These are phyloP conservation scores for Polymixis lichenea DNA, from an alignment of 2,888 invertebrate species.

Conservation along the genomic window DNA sequence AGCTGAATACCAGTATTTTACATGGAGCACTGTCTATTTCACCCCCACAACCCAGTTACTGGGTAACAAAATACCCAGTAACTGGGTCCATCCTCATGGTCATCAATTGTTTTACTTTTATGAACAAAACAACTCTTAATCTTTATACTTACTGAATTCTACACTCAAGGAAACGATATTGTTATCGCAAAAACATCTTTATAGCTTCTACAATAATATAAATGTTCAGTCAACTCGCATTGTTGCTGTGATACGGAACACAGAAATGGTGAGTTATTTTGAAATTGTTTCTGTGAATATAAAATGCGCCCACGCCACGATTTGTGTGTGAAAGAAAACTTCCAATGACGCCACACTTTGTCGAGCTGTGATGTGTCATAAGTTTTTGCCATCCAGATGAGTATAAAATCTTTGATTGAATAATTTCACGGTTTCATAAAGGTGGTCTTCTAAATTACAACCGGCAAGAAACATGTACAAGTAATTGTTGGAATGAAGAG, in stretches of 20 bases:
- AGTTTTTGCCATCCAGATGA: not conserved
- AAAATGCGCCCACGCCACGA: conserved; percentile 37
- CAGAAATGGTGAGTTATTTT: conserved; percentile 47
- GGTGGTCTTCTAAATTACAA: not conserved
- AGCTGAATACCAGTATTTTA: no score
- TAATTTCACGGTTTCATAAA: not conserved
- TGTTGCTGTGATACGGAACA: conserved; percentile 26
- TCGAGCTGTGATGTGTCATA: not conserved
- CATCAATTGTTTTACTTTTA: conserved; percentile 11
- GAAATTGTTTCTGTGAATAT: conserved; percentile 26
- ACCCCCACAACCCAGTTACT: no score
- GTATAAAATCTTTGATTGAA: not conserved
- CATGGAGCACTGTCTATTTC: no score
- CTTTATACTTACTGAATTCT: not conserved
- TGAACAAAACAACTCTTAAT: conserved; percentile 23
- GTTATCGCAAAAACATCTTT: conserved; percentile 55
- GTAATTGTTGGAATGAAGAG: no score
- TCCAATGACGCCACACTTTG: not conserved
- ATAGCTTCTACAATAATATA: conserved; percentile 17
- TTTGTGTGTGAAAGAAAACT: conserved; percentile 26
- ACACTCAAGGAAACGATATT: conserved; percentile 18
- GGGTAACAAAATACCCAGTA: no score
- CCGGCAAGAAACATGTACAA: not conserved
- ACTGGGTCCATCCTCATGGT: no score
- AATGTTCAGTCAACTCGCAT: conserved; percentile 32